Evolutionary conservation across 2,113 vertebrate genomes (phyloP).

Genomic region (Archilochus colubris): DNA sequence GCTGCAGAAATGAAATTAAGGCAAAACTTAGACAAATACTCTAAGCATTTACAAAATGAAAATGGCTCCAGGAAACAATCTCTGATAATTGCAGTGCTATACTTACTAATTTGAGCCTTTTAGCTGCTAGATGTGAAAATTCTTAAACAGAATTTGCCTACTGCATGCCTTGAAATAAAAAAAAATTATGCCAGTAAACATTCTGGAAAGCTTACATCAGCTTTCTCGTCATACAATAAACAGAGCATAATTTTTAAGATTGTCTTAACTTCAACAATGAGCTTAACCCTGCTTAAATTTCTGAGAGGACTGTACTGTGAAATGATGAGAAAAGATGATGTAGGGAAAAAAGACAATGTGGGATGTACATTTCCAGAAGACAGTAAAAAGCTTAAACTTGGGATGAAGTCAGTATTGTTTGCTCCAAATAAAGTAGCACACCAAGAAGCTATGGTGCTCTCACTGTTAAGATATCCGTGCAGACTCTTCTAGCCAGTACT

Average conservation of each 20-base stretch:
- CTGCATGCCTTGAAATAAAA: not conserved
- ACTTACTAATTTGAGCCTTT: not conserved
- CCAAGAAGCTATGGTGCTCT: not conserved
- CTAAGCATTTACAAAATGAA: not conserved
- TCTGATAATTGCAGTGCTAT: not conserved
- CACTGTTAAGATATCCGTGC: not conserved
- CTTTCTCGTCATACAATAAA: not conserved
- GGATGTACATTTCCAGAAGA: not conserved
- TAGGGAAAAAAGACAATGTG: not conserved
- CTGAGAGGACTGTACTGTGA: not conserved
- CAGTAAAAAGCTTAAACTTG: not conserved
- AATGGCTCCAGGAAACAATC: not conserved
- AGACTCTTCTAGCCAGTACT: not conserved
- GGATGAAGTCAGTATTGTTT: not conserved
- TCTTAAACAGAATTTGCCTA: not conserved
- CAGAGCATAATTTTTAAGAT: not conserved
- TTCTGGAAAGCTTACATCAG: not conserved
- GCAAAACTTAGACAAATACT: not conserved
- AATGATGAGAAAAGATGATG: not conserved
- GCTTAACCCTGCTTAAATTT: not conserved
- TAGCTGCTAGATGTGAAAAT: not conserved
- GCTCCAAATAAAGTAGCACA: not conserved
- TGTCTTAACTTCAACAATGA: not conserved
- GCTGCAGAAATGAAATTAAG: not conserved
- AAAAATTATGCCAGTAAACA: not conserved